Evolutionary conservation across 1,140 invertebrate species (phyloP).

Genomic region (Halictus rubicundus): DNA sequence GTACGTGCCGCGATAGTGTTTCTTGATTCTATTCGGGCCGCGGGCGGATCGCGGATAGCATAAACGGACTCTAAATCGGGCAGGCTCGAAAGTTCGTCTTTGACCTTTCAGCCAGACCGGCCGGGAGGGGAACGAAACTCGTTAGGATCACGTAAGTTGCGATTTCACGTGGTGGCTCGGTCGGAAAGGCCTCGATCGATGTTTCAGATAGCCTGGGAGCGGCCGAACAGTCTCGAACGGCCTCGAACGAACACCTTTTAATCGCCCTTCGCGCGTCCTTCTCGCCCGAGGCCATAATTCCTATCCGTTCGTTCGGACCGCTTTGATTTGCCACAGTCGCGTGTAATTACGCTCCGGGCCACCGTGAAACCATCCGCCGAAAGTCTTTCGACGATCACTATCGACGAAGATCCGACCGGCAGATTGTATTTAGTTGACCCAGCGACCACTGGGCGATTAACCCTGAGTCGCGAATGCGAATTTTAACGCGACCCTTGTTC

Average conservation of each 20-base stretch:
- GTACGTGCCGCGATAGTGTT: too few relatives aligned
- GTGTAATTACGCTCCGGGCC: too few relatives aligned
- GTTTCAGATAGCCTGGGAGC: neutral
- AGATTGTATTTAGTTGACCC: neutral
- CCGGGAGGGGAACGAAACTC: constrained; percentile 15
- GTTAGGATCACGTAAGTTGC: constrained; percentile 32
- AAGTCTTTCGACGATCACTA: too few relatives aligned
- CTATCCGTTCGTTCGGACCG: too few relatives aligned
- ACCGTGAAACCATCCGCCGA: too few relatives aligned
- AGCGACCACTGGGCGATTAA: neutral
- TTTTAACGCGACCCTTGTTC: too few relatives aligned
- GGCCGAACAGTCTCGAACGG: neutral
- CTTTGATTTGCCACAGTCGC: too few relatives aligned
- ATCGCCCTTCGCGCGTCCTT: neutral
- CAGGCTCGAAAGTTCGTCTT: constrained; percentile 27
- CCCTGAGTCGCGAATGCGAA: neutral
- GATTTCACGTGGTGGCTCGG: neutral
- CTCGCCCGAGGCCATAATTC: neutral
- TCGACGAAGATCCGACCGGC: neutral
- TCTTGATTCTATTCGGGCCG: too few relatives aligned
- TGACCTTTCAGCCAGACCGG: constrained; percentile 22
- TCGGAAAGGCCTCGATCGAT: constrained; percentile 32
- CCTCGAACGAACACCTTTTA: neutral
- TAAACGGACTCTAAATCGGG: constrained; percentile 15
- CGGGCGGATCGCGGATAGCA: too few relatives aligned